These are phyloP conservation scores for Eurystomus gularis DNA, from an alignment of 2,113 vertebrate genomes.

Conservation along the genomic window DNA sequence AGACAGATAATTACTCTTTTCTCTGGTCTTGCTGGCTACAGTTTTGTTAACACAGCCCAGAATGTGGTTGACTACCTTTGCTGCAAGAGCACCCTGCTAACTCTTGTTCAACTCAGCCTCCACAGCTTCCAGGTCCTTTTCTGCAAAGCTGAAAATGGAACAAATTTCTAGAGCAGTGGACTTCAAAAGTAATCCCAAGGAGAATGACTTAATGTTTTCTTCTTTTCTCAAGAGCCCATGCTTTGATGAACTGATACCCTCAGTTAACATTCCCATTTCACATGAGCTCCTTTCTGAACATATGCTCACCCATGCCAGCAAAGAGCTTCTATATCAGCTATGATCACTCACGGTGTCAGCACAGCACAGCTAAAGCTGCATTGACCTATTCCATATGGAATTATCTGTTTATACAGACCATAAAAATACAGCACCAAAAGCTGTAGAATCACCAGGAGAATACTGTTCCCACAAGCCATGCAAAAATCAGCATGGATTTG, in stretches of 20 bases:
- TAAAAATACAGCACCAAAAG: background rate
- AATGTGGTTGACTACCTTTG: background rate
- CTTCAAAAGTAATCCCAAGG: background rate
- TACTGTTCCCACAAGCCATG: background rate
- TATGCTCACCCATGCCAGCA: background rate
- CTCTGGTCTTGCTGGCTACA: background rate
- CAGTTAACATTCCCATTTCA: background rate
- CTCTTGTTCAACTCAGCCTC: background rate
- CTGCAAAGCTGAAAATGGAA: background rate
- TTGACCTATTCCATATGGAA: rapidly evolving
- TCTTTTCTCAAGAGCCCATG: background rate
- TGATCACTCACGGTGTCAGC: background rate
- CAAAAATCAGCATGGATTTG: background rate
- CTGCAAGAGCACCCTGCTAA: background rate
- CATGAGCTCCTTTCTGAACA: background rate
- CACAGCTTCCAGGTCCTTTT: background rate
- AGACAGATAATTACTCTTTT: background rate
- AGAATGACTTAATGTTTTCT: background rate
- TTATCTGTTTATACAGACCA: background rate
- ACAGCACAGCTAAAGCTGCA: background rate
- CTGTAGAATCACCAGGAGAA: background rate
- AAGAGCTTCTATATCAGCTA: background rate
- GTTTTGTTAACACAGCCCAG: background rate
- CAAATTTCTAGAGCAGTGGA: background rate
- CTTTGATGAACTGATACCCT: background rate